These are phyloP conservation scores for Pterobdella sp. DNA, from an alignment of 2,888 invertebrate species.

Conservation along the genomic window DNA sequence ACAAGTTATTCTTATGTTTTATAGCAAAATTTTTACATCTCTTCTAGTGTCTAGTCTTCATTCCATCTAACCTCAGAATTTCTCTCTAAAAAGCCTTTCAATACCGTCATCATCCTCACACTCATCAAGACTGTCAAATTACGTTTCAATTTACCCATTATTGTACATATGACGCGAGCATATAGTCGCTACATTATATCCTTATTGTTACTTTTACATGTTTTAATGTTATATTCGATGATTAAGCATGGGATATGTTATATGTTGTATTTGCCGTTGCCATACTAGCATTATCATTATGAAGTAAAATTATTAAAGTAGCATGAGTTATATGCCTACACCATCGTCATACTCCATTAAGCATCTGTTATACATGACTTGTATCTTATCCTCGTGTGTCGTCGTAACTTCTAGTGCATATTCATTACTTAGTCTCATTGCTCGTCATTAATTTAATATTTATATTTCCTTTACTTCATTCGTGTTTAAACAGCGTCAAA, in stretches of 20 bases:
- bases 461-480: no score
- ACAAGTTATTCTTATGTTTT: not conserved
- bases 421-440: no score
- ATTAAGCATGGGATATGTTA: not conserved
- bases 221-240: not conserved
- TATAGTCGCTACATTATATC: not conserved
- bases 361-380: no score
- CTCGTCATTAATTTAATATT: no score
- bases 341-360: not conserved
- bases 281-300: not conserved
- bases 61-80: not conserved
- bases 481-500: no score
- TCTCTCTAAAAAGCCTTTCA: not conserved
- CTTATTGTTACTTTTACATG: not conserved
- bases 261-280: not conserved
- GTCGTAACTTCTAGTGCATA: not conserved
- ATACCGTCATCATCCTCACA: not conserved
- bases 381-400: not conserved
- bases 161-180: constrained; percentile 1
- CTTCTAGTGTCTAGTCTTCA: not conserved
- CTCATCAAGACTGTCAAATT: constrained; percentile 1
- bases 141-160: not conserved
- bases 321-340: no score
- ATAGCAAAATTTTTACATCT: not conserved
- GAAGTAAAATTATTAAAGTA: not conserved